Evolutionary conservation across 2,113 vertebrate species (phyloP), one percentile per base, ranked within the genome.

Genomic region (Grammomys surdaster): DNA sequence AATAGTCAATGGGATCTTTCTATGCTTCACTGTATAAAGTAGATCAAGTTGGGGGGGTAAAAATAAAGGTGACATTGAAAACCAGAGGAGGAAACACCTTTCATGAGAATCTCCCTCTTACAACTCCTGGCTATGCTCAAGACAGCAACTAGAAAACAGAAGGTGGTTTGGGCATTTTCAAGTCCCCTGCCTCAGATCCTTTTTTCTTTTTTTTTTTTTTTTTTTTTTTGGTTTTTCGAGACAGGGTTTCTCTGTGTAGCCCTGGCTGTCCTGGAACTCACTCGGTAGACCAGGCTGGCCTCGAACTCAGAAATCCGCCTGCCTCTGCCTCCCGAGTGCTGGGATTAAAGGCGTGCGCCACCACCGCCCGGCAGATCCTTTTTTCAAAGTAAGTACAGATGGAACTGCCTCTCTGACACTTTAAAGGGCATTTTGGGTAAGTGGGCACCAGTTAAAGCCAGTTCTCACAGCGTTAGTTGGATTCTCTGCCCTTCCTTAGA

Each of bases 31-130:
- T 51, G 31, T 77, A 81, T 33, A 70, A 95, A 85, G 43, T 69
- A 85, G 70, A 92, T 31, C 75, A 88, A 60, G 11, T 67, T 93
- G 63, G 86, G 67, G 67, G 86, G 60, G 19, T 46, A 76, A 93
- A 97, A 91, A 63, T 92, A 80, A 97, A 91, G 54, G 36, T 93
- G 58, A 95, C 17, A 60, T 17, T 94, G 77, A 94, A 94, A 94
- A 14, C 31, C 91, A 86, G 84, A 67, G 70, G 65, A 87, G 85
- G 80, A 88, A 90, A 70, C 75, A 67, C 28, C 60, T 94, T 96
- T 92, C 90, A 40, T 43, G 72, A 40, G 77, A 80, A 77, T 92
- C 65, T 92, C 77, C 82, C 95, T 82, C 54, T 65, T 81, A 78
- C 4, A 86, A 28, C 54, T 93, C 67, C 60, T 48, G 86, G n/a